Base-by-base conservation (phyloP, 1,140 invertebrate species). In the Eulimnadia texana region DNA sequence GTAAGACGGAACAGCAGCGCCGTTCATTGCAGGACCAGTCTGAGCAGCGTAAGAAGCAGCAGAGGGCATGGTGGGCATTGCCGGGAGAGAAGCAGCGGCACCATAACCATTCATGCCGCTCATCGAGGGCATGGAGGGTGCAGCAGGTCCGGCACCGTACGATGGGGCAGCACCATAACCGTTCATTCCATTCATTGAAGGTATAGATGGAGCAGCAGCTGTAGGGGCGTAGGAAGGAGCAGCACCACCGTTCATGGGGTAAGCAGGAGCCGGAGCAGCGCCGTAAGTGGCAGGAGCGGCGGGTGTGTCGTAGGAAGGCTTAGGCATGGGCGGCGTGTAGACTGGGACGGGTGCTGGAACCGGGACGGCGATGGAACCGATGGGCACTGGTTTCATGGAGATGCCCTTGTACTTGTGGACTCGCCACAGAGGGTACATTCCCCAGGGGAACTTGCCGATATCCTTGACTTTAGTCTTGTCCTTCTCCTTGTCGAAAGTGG, bases 401-500 rank as follows among this genome's bases (percentile, higher is more conserved):
- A 61, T 53, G 16, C 60, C 60, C 25, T 61, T 61, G 53, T 61
- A 61, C 25, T 61, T 61, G 52, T 61, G 60, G 11, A 61, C 52
- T 27, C 53, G 51, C 60, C 60, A 61, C 16, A 61, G 50, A 2
- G 60, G 60, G 53, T 61, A 61, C 22, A 61, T 55, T 3, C 60
- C 60, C 60, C 60, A 61, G 20, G 60, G 60, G 13, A 61, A 58
- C 42, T 58, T 58, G 2, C 27, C 19, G 3, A 33, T 20, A 25
- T 19, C 42, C 20, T 58, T 58, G 2, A 58, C 16, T 27, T 58
- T 27, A 28, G 23, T 27, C 27, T 33, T 22, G 9, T 3, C 24
- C 42, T 58, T 58, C 22, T 58, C 55, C 33, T 42, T 42, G 6
- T 42, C 33, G 33, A 42, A 42, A 16, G 33, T 42, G 33, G 33